These are phyloP conservation scores for Momotus momota DNA, from an alignment of 2,797 vertebrate genomes.

Conservation along the genomic window DNA sequence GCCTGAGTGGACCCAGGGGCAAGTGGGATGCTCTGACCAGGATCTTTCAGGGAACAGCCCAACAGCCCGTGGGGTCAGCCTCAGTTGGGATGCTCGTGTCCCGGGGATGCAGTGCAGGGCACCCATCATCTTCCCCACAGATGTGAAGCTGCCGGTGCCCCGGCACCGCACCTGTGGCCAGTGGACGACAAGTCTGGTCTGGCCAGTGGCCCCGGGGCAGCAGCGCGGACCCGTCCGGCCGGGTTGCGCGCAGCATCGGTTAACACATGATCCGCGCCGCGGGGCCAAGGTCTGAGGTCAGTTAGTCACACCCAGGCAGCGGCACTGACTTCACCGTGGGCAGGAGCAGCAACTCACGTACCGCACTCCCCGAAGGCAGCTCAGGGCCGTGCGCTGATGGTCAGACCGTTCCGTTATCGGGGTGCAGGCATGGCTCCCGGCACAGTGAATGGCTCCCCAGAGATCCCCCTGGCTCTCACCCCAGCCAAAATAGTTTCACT, in stretches of 20 bases:
- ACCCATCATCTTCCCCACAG: accelerated
- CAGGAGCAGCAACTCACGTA: slow-evolving; percentile 68
- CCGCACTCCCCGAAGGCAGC: slow-evolving; percentile 41
- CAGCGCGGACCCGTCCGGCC: slow-evolving; percentile 22
- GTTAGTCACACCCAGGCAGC: slow-evolving; percentile 63
- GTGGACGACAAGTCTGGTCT: background rate
- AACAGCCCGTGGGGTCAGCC: accelerated
- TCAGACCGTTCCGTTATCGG: slow-evolving; percentile 18
- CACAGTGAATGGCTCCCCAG: background rate
- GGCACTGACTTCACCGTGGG: slow-evolving; percentile 65
- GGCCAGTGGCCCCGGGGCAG: slow-evolving; percentile 39
- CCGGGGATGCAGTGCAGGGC: accelerated
- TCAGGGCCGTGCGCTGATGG: background rate
- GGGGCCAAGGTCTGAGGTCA: slow-evolving; percentile 70
- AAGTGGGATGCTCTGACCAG: background rate
- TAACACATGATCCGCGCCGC: slow-evolving; percentile 59
- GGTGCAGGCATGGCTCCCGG: background rate
- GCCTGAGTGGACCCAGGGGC: accelerated
- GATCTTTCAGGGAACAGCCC: background rate
- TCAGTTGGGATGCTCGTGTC: accelerated
- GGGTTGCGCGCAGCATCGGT: slow-evolving; percentile 19
- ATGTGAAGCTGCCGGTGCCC: background rate
- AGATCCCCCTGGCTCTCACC: background rate
- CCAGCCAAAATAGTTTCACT: background rate
- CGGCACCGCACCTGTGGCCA: background rate